Evolutionary conservation across 1,140 invertebrate genomes (phyloP).

Genomic region (Trissolcus basalis): DNA sequence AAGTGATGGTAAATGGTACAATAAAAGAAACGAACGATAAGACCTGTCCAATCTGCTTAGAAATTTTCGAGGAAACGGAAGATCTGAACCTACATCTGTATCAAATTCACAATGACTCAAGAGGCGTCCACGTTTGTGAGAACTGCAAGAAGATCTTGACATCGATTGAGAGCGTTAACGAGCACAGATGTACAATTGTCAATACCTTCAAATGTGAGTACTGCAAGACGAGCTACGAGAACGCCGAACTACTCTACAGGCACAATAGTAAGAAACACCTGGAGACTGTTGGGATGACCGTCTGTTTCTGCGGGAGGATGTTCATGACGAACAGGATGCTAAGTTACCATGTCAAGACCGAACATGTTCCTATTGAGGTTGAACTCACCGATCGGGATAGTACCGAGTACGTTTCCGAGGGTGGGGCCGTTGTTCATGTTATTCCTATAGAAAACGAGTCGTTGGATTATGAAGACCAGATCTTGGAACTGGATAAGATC

Average conservation of each 20-base stretch:
- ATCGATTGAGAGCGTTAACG: conserved; percentile 42
- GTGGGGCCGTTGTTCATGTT: conserved; percentile 14
- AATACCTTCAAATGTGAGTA: conserved; percentile 45
- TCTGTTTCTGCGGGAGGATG: conserved; percentile 45
- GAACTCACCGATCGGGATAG: background rate
- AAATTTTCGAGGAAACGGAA: conserved; percentile 9
- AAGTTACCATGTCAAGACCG: conserved; percentile 32
- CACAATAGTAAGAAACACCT: conserved; percentile 57
- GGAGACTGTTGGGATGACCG: conserved; percentile 25
- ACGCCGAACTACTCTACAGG: conserved; percentile 25
- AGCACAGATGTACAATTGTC: conserved; percentile 45
- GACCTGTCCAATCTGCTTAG: background rate
- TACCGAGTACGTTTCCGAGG: no score
- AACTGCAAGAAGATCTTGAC: conserved; percentile 57
- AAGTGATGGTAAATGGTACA: background rate
- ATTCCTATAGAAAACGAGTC: conserved; percentile 27
- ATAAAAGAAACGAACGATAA: background rate
- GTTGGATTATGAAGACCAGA: conserved; percentile 1
- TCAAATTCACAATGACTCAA: conserved; percentile 51
- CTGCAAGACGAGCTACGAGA: conserved; percentile 38
- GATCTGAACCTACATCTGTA: conserved; percentile 45
- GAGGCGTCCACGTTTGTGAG: conserved; percentile 59
- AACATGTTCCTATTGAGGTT: conserved; percentile 5
- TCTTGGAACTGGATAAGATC: conserved; percentile 22
- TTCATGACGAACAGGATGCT: conserved; percentile 58